Base-by-base conservation (phyloP, 2,797 vertebrate genomes). In the Sebastes steindachneri region DNA sequence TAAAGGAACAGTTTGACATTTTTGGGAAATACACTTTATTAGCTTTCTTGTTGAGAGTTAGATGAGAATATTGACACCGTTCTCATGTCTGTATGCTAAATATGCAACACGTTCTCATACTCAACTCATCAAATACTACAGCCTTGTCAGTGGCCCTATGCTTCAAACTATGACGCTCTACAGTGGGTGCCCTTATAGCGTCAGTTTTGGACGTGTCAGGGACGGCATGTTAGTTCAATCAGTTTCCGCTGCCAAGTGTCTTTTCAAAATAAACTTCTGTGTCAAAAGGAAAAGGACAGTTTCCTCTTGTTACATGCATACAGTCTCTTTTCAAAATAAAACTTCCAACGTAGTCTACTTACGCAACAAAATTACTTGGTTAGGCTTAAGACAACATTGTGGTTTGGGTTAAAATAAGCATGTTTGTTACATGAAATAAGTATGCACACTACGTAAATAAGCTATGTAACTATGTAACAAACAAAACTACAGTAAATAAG, bases 101-200 rank as follows among this genome's bases (percentile, higher is more conserved):
- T 79, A 45, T 23, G 29, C 45, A 4, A 55, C 3, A 55, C 11
- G 1, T 55, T 23, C 5, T 55, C 53, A 55, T 2, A 3, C 10
- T 0, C 1, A 41, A 0, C 14, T 41, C 37, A 7, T 41, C 1
- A 41, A 41, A 41, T 41, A 41, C 37, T 7, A 5, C 37, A 41
- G 53, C 10, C 12, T 14, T 23, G 11, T 55, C 21, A 55, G 5
- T 12, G 21, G 53, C 21, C 53, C 21, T 55, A 12, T 6, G 10
- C 53, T 23, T 23, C 1, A 14, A 23, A 23, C 11, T 23, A 25
- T 25, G 21, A 55, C 4, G 2, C 54, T 55, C 54, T 25, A 19
- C 0, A 48, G 45, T 2, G 0, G 5, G 54, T 25, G 1, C 11
- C 21, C 53, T 1, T 55, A 6, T 55, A 25, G 2, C 0, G 5